Percentiles rank a stretch among this genome's conserved stretches.
phyloP scores from a whole-genome alignment of 2,797 vertebrate genomes.

The Phyllotis vaccarum region DNA sequence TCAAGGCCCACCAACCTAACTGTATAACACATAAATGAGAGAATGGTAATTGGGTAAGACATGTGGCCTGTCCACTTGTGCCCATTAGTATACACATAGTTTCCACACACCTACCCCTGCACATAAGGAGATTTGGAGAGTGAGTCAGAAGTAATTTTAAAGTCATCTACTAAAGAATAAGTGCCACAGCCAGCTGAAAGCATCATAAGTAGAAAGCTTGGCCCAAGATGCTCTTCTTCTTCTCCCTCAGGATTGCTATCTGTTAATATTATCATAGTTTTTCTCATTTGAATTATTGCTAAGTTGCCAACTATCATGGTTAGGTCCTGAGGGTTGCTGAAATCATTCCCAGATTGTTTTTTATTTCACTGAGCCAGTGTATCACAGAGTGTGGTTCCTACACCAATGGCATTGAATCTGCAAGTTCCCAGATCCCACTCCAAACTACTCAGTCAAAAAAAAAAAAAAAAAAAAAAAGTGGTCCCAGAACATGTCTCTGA shows the following conservation, averaged over 20 bases:
- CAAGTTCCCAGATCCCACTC: not conserved
- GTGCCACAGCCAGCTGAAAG: not conserved
- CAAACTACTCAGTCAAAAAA: not conserved
- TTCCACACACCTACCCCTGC: not conserved
- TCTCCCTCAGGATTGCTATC: not conserved
- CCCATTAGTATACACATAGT: constrained; percentile 23
- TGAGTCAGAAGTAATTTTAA: not conserved
- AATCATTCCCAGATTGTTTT: not conserved
- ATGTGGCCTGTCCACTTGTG: not conserved
- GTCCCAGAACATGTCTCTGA: not conserved
- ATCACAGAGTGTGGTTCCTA: not conserved
- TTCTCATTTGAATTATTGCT: constrained; percentile 48
- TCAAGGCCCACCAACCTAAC: not conserved
- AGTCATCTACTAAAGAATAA: not conserved
- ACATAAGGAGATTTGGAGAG: not conserved
- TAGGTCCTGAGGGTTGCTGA: not conserved
- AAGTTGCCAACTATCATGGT: not conserved
- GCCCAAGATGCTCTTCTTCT: not conserved
- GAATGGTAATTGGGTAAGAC: constrained; percentile 9
- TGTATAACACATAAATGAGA: constrained; percentile 48
- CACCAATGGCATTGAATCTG: not conserved
- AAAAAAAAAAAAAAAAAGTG: no score
- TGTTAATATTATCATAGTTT: not conserved
- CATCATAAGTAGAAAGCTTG: not conserved
- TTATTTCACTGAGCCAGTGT: not conserved